Evolutionary conservation across 2,797 vertebrate genomes (phyloP).

Genomic region (Alfaro cultratus): DNA sequence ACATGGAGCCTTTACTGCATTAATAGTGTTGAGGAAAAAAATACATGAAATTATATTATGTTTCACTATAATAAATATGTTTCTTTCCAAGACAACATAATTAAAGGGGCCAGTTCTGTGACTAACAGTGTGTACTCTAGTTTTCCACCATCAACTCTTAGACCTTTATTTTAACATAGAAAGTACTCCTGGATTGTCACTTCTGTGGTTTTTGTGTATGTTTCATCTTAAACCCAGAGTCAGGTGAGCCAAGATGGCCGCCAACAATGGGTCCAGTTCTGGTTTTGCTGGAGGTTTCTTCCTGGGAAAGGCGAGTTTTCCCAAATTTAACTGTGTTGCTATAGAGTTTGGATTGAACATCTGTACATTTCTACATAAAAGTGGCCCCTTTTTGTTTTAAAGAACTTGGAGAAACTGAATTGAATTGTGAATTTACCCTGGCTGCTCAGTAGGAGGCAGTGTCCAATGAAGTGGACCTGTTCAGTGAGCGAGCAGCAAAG

Average conservation of each 20-base stretch:
- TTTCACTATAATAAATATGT: no score
- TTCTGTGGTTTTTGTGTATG: neutral
- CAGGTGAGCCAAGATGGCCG: no score
- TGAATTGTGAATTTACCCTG: neutral
- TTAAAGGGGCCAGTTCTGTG: no score
- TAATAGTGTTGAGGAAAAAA: neutral
- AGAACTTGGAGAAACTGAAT: neutral
- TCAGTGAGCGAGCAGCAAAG: neutral
- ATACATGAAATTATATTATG: neutral
- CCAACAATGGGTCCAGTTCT: no score
- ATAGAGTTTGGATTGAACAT: neutral
- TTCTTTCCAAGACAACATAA: no score
- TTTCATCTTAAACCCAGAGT: neutral
- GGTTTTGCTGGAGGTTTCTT: neutral
- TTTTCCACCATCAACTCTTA: neutral
- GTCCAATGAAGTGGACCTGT: neutral
- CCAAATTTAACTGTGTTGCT: neutral
- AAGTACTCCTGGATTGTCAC: neutral
- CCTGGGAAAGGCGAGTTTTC: neutral
- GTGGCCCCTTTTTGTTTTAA: neutral
- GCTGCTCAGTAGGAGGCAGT: neutral
- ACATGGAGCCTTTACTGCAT: neutral
- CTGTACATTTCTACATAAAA: neutral
- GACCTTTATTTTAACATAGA: neutral
- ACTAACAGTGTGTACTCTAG: no score